phyloP scores from a whole-genome alignment of 2,797 vertebrate species.

The Danio jaintianensis region DNA sequence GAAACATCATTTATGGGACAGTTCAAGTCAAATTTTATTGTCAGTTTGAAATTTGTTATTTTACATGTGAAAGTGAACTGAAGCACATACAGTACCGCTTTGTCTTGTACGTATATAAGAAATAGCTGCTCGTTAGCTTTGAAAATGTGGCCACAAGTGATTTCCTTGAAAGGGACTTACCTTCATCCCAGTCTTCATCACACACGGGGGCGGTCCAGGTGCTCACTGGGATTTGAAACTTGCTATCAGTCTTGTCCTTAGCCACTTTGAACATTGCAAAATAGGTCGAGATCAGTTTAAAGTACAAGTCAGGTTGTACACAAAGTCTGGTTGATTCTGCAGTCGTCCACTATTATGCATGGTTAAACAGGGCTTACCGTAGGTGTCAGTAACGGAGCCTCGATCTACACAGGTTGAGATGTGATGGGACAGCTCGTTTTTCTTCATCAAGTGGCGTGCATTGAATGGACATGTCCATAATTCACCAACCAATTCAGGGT shows the following conservation, averaged over 20 bases:
- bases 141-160: too few relatives aligned
- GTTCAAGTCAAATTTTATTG: too few relatives aligned
- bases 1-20: too few relatives aligned
- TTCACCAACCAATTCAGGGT: constrained; percentile 81
- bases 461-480: constrained; percentile 89
- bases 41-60: too few relatives aligned
- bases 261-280: constrained; percentile 42
- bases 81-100: too few relatives aligned
- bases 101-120: too few relatives aligned
- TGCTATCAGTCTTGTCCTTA: constrained; percentile 35
- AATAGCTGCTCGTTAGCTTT: too few relatives aligned
- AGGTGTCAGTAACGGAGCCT: constrained; percentile 51
- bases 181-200: constrained; percentile 87
- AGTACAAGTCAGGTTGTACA: neutral
- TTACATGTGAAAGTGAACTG: too few relatives aligned
- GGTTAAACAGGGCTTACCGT: constrained; percentile 59
- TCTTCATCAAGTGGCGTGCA: constrained; percentile 85
- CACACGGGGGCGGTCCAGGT: constrained; percentile 78
- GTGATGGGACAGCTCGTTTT: constrained; percentile 81
- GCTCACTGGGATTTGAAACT: constrained; percentile 72
- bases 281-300: neutral
- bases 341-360: too few relatives aligned
- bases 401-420: constrained; percentile 81
- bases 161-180: constrained; percentile 63
- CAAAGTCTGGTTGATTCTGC: neutral